Percentiles rank a stretch among this genome's conserved stretches.
Conservation (phyloP, 2,888 invertebrate species). For the Caenorhabditis sinica region DNA sequence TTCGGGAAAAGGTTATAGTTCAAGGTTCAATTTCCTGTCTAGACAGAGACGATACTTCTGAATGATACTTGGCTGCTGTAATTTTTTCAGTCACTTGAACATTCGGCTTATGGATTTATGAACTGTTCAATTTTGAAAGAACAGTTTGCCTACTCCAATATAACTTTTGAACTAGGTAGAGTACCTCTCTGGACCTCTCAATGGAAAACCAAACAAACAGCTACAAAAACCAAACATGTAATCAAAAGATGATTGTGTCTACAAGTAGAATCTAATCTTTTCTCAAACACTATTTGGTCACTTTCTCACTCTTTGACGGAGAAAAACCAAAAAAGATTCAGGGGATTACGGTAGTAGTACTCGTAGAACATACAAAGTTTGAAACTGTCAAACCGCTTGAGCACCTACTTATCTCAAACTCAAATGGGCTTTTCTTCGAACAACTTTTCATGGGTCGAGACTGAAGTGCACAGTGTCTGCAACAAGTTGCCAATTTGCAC, state of each 20-base stretch:
- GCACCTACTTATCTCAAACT: slow-evolving; percentile 57
- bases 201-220: slow-evolving; percentile 18
- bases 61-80: too few species aligned
- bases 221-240: slow-evolving; percentile 26
- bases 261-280: neutral
- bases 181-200: neutral
- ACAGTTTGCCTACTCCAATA: neutral
- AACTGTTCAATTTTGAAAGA: too few species aligned
- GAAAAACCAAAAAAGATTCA: slow-evolving; percentile 40
- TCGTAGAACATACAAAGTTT: slow-evolving; percentile 23
- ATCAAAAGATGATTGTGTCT: slow-evolving; percentile 24
- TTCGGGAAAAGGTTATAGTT: neutral
- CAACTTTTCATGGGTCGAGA: slow-evolving; percentile 43
- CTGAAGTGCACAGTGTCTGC: slow-evolving; percentile 55
- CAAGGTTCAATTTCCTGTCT: too few species aligned
- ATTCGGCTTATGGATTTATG: too few species aligned
- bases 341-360: slow-evolving; percentile 36
- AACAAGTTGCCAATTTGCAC: slow-evolving; percentile 50
- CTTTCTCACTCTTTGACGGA: slow-evolving; percentile 32
- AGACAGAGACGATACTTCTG: too few species aligned
- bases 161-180: neutral
- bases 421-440: slow-evolving; percentile 47
- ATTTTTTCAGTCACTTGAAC: too few species aligned
- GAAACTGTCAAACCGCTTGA: slow-evolving; percentile 28
- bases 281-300: slow-evolving; percentile 26